Conservation (phyloP, 2,888 invertebrate species). For the Melanargia galathea region DNA sequence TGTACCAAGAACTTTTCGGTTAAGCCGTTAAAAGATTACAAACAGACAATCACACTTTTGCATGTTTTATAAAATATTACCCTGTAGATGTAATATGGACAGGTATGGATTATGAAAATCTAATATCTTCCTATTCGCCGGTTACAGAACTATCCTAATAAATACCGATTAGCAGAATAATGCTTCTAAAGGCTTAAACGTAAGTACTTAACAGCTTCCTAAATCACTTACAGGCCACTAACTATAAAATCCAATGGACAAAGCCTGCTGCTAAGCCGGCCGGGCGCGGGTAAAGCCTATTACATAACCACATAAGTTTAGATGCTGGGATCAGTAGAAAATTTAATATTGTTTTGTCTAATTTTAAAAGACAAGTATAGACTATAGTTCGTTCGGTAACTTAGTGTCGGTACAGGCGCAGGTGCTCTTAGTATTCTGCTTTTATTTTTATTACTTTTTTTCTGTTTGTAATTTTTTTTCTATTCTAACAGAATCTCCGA, state of each 20-base stretch:
- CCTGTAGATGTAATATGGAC: too few species aligned
- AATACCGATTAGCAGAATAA: not conserved
- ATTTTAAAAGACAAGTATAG: not conserved
- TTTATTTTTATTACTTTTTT: too few species aligned
- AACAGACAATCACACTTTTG: too few species aligned
- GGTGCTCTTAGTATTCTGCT: too few species aligned
- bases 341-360: not conserved
- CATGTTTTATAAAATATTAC: too few species aligned
- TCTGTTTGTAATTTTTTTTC: too few species aligned
- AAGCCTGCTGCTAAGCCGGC: slow-evolving; percentile 11
- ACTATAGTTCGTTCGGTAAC: too few species aligned
- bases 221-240: slow-evolving; percentile 8
- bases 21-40: too few species aligned
- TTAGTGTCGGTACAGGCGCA: too few species aligned
- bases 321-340: not conserved
- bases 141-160: not conserved
- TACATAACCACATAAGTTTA: slow-evolving; percentile 19
- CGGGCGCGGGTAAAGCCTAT: slow-evolving; percentile 8
- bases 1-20: too few species aligned
- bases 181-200: not conserved
- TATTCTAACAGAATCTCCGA: too few species aligned
- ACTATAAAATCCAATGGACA: slow-evolving; percentile 19
- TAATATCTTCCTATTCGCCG: not conserved
- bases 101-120: too few species aligned
- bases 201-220: slow-evolving; percentile 1